A percentile compares a stretch with the other conserved stretches of the same genome.
These are phyloP conservation scores for Myanophis thanlyinensis DNA, from an alignment of 2,113 vertebrate species.

Conservation along the genomic window DNA sequence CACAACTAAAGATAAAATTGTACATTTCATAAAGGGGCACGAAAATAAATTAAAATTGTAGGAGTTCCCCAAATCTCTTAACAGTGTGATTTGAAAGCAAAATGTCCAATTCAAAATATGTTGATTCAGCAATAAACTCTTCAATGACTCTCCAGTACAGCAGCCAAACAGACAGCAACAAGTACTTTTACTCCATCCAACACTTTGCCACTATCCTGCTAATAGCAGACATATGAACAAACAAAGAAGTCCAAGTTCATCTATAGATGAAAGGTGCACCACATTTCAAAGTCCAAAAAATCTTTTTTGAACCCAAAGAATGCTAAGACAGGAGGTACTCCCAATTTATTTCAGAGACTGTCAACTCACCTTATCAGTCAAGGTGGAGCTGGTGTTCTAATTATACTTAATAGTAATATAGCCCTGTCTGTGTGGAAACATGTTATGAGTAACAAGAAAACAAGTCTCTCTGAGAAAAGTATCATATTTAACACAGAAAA, in stretches of 20 bases:
- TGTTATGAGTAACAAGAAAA: background rate
- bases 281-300: background rate
- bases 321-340: background rate
- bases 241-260: background rate
- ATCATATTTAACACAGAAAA: background rate
- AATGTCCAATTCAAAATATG: background rate
- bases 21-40: background rate
- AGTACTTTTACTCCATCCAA: background rate
- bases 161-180: background rate
- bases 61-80: background rate
- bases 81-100: background rate
- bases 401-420: background rate
- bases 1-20: background rate
- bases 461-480: background rate
- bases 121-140: background rate
- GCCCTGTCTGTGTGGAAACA: background rate
- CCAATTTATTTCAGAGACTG: background rate
- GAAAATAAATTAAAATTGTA: background rate
- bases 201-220: background rate
- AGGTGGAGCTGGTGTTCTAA: background rate
- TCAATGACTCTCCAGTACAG: background rate
- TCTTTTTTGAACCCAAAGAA: too few species aligned
- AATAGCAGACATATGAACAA: background rate
- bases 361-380: too few species aligned
- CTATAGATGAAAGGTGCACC: background rate